Evolutionary conservation across 2,113 vertebrate genomes (phyloP), one percentile per base, ranked within the genome.

Genomic region (Paradoxurus hermaphroditus): DNA sequence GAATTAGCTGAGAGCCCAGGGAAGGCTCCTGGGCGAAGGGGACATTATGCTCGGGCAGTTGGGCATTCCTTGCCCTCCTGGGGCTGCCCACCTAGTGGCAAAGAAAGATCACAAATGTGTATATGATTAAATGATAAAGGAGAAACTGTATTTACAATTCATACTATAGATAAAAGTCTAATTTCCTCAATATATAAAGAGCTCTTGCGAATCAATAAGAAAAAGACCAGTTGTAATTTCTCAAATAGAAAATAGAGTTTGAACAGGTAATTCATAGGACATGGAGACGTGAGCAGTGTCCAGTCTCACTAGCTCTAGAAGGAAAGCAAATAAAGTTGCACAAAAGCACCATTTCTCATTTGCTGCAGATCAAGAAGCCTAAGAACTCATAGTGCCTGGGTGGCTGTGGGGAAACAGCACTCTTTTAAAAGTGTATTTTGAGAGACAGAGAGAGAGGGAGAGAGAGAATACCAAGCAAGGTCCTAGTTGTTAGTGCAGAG

Each of bases 261-360:
- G n/a, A 67, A 31, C 4, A 27, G 14, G 3, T 6, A 1, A 25
- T 1, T 27, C 10, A 0, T 25, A 5, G 51, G 87, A 36, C 10
- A 5, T 0, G 27, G 34, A 46, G 70, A 29, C 49, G 0, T 0
- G n/a, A 13, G 41, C n/a, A 14, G 36, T 0, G 12, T 8, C 9
- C 18, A 13, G 1, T 19, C 0, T 63, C 29, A 15, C 53, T 1
- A 1, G 34, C 0, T 5, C 19, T 0, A 4, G 41, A 36, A 18
- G 44, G 11, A 18, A 19, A 29, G 88, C 72, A 5, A 12, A 34
- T 9, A 4, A 9, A 44, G 2, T 3, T 7, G 10, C 41, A 29
- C 5, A 6, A 23, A 21, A 46, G 14, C 3, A 16, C 34, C 3
- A 0, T 9, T 19, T 8, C 49, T 46, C 7, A 2, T 18, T 46